Base-by-base conservation (phyloP, 1,140 invertebrate genomes). In the Brachionus koreanus region DNA sequence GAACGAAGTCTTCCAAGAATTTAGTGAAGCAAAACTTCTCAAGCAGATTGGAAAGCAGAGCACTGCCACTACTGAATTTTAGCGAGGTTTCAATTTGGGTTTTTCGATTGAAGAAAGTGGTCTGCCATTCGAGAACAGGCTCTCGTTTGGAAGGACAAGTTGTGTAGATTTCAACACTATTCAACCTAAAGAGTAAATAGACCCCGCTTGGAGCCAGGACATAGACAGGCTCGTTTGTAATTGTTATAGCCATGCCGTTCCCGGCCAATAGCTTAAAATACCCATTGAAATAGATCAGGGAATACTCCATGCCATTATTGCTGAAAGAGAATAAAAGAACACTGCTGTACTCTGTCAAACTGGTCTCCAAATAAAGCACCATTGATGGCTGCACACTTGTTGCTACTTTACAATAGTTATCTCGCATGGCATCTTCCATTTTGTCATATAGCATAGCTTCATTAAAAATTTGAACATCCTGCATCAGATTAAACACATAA, bases 201-300 rank as follows among this genome's bases (percentile, higher is more conserved):
- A 74, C 23, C 3, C 69, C 69, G 23, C 25, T 2, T 49, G 29
- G 65, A 9, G 65, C 65, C 1, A 46, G 12, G 0, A 23, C 33
- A 72, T 72, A 23, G 0, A 23, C 37, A 46, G 39, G 19, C 23
- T 74, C 13, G 16, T 74, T 74, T 6, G 19, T 23, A 29, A 74
- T 74, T 5, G 39, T 2, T 3, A 46, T 23, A 74, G 39, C 43
- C 12, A 46, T 19, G 9, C 69, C 69, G 13, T 23, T 74, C 2
- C 39, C 39, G 3, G 69, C 19, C 16, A 74, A 25, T 7, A 74
- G 25, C 42, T 74, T 74, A 25, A 74, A 74, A 16, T 43, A 29
- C 12, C 69, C 69, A 74, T 74, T 74, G n/a, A 74, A 74, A 29
- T 74, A 74, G 12, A 74, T 74, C 0, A 74, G 23, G 2, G 69